Percentiles rank a stretch among this genome's conserved stretches.
These are phyloP conservation scores for Cyprinodon variegatus DNA, from an alignment of 2,113 vertebrate species.

Conservation along the genomic window DNA sequence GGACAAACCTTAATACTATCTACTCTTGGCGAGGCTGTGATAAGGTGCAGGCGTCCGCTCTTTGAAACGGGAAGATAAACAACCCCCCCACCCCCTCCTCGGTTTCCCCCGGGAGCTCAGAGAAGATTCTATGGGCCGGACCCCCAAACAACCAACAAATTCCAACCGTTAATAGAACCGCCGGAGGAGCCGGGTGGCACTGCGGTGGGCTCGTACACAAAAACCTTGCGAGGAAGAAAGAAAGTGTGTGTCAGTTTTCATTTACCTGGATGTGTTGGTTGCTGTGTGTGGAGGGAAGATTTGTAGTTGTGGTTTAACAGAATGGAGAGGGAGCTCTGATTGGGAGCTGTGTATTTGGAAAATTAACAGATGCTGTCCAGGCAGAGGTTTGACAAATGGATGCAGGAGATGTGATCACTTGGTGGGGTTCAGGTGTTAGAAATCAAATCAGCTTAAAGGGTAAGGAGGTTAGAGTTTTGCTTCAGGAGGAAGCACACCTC, in stretches of 20 bases:
- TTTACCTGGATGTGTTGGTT: slow-evolving; percentile 62
- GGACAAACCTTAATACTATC: slow-evolving; percentile 71
- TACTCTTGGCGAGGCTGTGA: slow-evolving; percentile 62
- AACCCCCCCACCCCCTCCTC: slow-evolving; percentile 22
- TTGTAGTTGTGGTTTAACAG: slow-evolving; percentile 46
- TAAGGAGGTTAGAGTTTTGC: neutral
- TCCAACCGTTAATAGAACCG: slow-evolving; percentile 63
- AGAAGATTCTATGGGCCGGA: slow-evolving; percentile 63
- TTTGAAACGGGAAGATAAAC: slow-evolving; percentile 72
- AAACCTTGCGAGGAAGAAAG: slow-evolving; percentile 58
- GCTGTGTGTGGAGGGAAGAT: slow-evolving; percentile 40
- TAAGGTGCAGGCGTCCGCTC: slow-evolving; percentile 68
- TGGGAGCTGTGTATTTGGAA: slow-evolving; percentile 9
- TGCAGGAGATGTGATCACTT: neutral
- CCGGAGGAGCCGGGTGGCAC: slow-evolving; percentile 51
- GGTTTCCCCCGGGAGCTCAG: slow-evolving; percentile 55
- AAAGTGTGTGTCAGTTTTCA: slow-evolving; percentile 70
- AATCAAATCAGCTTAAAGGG: neutral
- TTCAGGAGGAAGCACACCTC: neutral
- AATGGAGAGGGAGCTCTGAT: slow-evolving; percentile 40
- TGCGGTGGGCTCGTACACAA: slow-evolving; percentile 53
- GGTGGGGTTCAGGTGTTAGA: slow-evolving; percentile 18
- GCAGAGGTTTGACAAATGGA: neutral
- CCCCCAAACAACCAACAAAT: slow-evolving; percentile 55
- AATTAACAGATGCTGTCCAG: slow-evolving; percentile 1